Conservation (phyloP, 1,140 invertebrate genomes). For the Epicauta chinensis region DNA sequence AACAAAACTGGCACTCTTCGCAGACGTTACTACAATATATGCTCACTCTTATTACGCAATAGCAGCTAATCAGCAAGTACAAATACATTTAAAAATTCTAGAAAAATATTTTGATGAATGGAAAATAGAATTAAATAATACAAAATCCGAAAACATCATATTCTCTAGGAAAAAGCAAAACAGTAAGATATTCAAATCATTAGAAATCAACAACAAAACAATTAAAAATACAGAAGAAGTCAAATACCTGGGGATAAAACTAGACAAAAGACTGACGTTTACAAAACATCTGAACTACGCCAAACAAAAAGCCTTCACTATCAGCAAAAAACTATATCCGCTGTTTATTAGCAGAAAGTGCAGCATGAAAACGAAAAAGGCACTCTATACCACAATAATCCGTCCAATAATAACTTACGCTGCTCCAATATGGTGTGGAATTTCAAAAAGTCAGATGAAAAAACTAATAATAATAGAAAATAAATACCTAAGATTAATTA, state of each 20-base stretch:
- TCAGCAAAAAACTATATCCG: too few species aligned
- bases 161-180: background rate
- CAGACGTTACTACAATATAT: constrained; percentile 3
- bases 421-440: too few species aligned
- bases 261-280: background rate
- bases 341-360: too few species aligned
- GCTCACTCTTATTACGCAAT: background rate
- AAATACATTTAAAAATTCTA: background rate
- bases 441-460: too few species aligned
- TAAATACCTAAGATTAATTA: too few species aligned
- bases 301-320: background rate
- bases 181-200: background rate
- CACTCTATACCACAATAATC: too few species aligned
- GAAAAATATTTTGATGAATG: background rate
- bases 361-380: too few species aligned
- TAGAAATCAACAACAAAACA: background rate
- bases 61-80: background rate
- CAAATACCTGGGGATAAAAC: background rate
- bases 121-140: constrained; percentile 1
- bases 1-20: constrained; percentile 1
- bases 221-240: background rate
- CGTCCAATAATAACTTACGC: too few species aligned
- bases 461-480: too few species aligned
- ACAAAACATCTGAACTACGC: background rate
- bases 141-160: background rate